phyloP scores from a whole-genome alignment of 2,113 vertebrate species.

The Heloderma charlesbogerti region DNA sequence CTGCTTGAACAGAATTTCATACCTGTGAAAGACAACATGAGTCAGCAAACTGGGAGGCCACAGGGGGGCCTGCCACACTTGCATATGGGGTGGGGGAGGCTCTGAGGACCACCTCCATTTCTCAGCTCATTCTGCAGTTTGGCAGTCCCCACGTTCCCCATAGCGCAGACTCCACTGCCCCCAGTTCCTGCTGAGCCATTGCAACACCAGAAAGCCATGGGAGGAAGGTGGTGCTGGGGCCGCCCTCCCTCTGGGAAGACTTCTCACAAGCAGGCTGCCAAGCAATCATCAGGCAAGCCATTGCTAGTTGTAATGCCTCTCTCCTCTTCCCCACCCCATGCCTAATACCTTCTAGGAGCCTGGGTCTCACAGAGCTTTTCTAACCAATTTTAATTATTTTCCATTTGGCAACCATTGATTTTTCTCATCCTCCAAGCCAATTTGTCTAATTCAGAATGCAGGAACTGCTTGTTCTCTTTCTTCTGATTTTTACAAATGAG shows the following conservation, averaged over 20 bases:
- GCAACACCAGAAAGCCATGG: background rate
- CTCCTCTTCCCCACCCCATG: background rate
- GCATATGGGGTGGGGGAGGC: too few relatives aligned
- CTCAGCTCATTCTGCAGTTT: background rate
- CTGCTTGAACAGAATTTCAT: slow-evolving; percentile 91
- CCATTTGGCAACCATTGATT: slow-evolving; percentile 40
- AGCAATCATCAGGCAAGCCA: background rate
- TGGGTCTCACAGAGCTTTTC: background rate
- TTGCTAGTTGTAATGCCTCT: background rate
- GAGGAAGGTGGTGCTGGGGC: background rate
- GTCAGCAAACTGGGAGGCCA: background rate
- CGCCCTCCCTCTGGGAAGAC: background rate
- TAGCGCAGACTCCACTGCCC: slow-evolving; percentile 2
- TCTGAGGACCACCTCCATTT: background rate
- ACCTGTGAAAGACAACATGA: slow-evolving; percentile 76
- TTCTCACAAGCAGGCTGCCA: slow-evolving; percentile 11
- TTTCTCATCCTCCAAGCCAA: slow-evolving; percentile 15
- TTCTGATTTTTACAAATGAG: slow-evolving; percentile 38
- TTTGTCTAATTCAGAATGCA: slow-evolving; percentile 24
- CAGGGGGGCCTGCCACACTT: background rate
- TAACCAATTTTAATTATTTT: slow-evolving; percentile 31
- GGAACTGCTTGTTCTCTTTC: background rate
- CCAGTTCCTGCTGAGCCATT: background rate
- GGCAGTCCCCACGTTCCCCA: background rate
- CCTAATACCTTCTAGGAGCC: slow-evolving; percentile 3